Evolutionary conservation across 2,888 invertebrate species (phyloP).

Genomic region (Leptura quadrifasciata): DNA sequence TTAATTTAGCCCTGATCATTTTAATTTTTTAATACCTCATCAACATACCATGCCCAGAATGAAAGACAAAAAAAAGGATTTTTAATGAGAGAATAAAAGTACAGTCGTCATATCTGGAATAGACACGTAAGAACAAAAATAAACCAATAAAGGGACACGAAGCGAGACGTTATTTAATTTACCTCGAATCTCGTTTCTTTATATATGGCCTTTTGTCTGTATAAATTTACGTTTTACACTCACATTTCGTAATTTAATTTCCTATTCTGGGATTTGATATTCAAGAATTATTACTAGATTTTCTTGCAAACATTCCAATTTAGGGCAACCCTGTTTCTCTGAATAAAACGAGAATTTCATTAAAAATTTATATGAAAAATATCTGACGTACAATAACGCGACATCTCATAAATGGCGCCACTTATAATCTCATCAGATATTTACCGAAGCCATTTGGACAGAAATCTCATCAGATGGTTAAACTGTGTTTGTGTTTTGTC

Average conservation of each 20-base stretch:
- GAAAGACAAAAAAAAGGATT: not conserved
- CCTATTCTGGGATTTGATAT: not conserved
- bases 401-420: no score
- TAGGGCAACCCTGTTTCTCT: no score
- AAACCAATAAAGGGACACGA: conserved; percentile 8
- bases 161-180: conserved; percentile 16
- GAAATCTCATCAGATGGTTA: no score
- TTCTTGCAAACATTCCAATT: not conserved
- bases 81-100: not conserved
- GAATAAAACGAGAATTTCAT: no score
- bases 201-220: conserved; percentile 9
- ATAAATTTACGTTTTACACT: not conserved
- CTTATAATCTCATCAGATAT: no score
- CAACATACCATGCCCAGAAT: not conserved
- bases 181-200: conserved; percentile 13
- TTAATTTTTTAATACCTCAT: not conserved
- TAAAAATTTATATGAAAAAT: no score
- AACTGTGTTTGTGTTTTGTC: no score
- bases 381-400: no score
- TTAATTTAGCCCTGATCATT: not conserved
- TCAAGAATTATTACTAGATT: not conserved
- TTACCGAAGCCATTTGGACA: no score
- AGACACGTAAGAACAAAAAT: not conserved
- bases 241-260: conserved; percentile 21
- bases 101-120: not conserved